Conservation (phyloP, 2,888 invertebrate species). For the Bhutanitis thaidina region DNA sequence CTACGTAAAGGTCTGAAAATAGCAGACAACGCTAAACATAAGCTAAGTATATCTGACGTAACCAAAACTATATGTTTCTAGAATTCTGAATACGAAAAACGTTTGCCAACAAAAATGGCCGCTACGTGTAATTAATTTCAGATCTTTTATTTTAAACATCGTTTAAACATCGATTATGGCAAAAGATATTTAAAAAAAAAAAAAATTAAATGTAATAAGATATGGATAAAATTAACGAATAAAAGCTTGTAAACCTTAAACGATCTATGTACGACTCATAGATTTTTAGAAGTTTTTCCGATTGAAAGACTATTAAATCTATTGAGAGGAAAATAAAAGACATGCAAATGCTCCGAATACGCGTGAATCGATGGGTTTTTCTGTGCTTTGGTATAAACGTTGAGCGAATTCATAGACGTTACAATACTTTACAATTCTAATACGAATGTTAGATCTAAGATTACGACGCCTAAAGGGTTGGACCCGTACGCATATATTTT, state of each 20-base stretch:
- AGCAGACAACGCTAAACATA: slow-evolving; percentile 14
- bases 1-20: slow-evolving; percentile 18
- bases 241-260: slow-evolving; percentile 38
- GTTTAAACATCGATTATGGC: slow-evolving; percentile 17
- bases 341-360: slow-evolving; percentile 66
- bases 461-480: slow-evolving; percentile 76
- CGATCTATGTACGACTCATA: slow-evolving; percentile 50
- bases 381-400: slow-evolving; percentile 80
- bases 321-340: slow-evolving; percentile 56
- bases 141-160: slow-evolving; percentile 41
- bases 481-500: slow-evolving; percentile 76
- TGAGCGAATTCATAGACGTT: slow-evolving; percentile 75
- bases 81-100: slow-evolving; percentile 3
- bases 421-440: slow-evolving; percentile 72
- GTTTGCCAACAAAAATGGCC: slow-evolving; percentile 27
- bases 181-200: slow-evolving; percentile 23
- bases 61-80: slow-evolving; percentile 7
- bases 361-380: slow-evolving; percentile 75
- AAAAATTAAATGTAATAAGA: slow-evolving; percentile 29
- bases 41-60: slow-evolving; percentile 3
- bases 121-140: slow-evolving; percentile 42
- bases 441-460: slow-evolving; percentile 73
- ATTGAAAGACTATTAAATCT: slow-evolving; percentile 78
- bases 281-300: slow-evolving; percentile 73
- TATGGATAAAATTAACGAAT: slow-evolving; percentile 21